phyloP scores from a whole-genome alignment of 2,888 invertebrate genomes.

The Noctuana brunneofusca region DNA sequence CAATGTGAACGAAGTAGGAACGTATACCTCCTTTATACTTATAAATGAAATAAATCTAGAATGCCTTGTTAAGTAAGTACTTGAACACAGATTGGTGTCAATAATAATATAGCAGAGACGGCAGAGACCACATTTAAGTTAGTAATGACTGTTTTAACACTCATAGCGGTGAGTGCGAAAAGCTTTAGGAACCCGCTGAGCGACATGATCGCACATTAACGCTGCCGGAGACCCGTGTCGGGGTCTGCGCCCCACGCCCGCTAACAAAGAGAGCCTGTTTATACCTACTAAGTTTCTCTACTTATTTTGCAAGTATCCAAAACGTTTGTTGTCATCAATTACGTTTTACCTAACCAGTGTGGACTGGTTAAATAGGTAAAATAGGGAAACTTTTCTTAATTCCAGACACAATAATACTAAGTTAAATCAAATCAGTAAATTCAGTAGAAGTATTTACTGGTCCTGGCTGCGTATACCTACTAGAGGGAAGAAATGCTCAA shows the following conservation, averaged over 20 bases:
- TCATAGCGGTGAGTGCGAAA: conserved; percentile 65
- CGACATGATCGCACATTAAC: conserved; percentile 66
- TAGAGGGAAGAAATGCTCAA: too few species aligned
- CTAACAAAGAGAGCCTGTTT: conserved; percentile 9
- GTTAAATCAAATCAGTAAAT: too few species aligned
- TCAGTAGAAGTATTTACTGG: too few species aligned
- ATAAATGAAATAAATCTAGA: conserved; percentile 8
- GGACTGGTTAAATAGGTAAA: too few species aligned
- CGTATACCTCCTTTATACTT: too few species aligned
- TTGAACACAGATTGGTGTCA: conserved; percentile 31
- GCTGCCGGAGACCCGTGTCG: conserved; percentile 52
- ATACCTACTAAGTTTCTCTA: background rate
- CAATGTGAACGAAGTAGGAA: too few species aligned
- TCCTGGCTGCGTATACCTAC: too few species aligned
- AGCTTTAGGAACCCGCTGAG: conserved; percentile 66
- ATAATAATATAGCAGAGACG: conserved; percentile 19
- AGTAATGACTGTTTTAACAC: conserved; percentile 61
- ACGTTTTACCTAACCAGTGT: too few species aligned
- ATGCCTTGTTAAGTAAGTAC: conserved; percentile 1
- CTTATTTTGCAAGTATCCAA: too few species aligned
- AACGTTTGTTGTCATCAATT: too few species aligned
- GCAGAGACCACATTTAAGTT: conserved; percentile 33
- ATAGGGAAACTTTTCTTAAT: too few species aligned
- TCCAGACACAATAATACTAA: too few species aligned
- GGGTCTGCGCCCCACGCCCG: conserved; percentile 30